These are phyloP conservation scores for Pollenia angustigena DNA, from an alignment of 2,888 invertebrate species.

Conservation along the genomic window DNA sequence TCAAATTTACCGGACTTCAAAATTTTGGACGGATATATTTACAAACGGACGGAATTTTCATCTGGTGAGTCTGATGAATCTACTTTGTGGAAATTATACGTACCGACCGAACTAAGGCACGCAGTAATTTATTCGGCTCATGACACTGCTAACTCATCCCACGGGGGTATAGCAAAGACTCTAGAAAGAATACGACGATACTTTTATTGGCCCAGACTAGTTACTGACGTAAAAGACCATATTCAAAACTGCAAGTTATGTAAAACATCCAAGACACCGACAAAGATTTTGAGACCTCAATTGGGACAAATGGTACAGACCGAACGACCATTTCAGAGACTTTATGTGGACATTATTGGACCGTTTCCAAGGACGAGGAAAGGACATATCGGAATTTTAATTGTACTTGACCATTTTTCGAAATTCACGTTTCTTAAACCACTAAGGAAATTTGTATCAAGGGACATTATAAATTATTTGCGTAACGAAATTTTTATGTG, in stretches of 20 bases:
- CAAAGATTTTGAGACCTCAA: too few species aligned
- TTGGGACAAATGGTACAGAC: too few species aligned
- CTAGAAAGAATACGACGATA: conserved; percentile 48
- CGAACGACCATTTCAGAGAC: too few species aligned
- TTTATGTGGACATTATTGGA: conserved; percentile 49
- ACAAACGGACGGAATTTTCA: conserved; percentile 33
- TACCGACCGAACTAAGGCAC: conserved; percentile 38
- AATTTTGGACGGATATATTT: conserved; percentile 17
- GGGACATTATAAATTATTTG: conserved; percentile 49
- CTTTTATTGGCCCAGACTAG: conserved; percentile 48
- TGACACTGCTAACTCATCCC: conserved; percentile 39
- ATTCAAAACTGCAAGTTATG: too few species aligned
- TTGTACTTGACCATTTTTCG: conserved; percentile 55
- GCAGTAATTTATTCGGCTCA: conserved; percentile 39
- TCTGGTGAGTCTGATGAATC: conserved; percentile 21
- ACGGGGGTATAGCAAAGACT: conserved; percentile 52
- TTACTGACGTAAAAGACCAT: too few species aligned
- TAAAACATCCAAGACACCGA: too few species aligned
- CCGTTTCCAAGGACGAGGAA: conserved; percentile 51
- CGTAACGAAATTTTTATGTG: conserved; percentile 54
- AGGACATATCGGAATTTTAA: conserved; percentile 48
- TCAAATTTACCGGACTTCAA: conserved; percentile 32
- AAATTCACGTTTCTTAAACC: conserved; percentile 31
- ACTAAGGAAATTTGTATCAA: conserved; percentile 26
- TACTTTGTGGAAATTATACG: conserved; percentile 55